Evolutionary conservation across 2,113 vertebrate genomes (phyloP).

Genomic region (Carassius gibelio): DNA sequence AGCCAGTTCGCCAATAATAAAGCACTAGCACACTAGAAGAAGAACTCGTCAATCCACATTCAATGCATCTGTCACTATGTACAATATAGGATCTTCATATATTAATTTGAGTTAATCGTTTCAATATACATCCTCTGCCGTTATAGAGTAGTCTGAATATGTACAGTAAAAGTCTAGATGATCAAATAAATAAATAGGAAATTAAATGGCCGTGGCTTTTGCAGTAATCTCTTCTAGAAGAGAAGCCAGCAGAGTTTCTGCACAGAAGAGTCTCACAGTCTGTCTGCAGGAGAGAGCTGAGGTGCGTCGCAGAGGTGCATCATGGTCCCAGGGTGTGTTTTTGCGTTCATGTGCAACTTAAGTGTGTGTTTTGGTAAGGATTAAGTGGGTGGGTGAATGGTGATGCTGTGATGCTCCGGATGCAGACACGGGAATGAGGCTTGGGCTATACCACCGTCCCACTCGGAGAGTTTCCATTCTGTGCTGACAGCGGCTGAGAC

Average conservation of each 20-base stretch:
- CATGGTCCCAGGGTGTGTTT: background rate
- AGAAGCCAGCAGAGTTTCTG: background rate
- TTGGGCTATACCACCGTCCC: constrained; percentile 86
- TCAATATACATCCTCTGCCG: constrained; percentile 21
- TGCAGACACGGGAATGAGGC: background rate
- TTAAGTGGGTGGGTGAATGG: background rate
- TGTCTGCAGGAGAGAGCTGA: background rate
- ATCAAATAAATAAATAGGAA: constrained; percentile 78
- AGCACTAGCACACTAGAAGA: constrained; percentile 64
- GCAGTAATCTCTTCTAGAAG: constrained; percentile 48
- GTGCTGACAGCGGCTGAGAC: constrained; percentile 80
- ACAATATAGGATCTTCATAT: constrained; percentile 79
- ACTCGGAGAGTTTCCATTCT: constrained; percentile 87
- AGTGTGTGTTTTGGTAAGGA: background rate
- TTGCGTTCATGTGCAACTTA: background rate
- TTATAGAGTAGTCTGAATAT: constrained; percentile 78
- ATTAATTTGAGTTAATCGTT: constrained; percentile 67
- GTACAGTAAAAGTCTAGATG: constrained; percentile 80
- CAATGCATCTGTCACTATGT: constrained; percentile 68
- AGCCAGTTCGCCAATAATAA: background rate
- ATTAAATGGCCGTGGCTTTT: constrained; percentile 70
- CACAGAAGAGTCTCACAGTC: background rate
- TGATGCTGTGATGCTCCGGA: background rate
- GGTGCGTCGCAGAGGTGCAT: background rate
- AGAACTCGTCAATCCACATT: constrained; percentile 66